Evolutionary conservation across 2,113 vertebrate genomes (phyloP).

Genomic region (Manacus vitellinus): DNA sequence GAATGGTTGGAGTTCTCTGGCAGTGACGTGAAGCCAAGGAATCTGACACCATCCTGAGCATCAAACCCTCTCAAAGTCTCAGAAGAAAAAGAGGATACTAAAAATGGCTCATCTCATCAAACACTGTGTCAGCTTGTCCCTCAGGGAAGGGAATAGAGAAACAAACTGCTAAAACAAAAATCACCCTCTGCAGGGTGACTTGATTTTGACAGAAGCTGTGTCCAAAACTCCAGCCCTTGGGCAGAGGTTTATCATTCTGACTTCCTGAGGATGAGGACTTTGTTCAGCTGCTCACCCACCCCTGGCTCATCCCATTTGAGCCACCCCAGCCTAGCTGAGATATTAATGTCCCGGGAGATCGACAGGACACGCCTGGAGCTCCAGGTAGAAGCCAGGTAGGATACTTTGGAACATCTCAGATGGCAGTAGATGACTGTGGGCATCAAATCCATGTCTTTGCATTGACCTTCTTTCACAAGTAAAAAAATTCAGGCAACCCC

Average conservation of each 20-base stretch:
- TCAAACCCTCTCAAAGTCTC: not conserved
- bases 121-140: not conserved
- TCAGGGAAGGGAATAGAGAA: not conserved
- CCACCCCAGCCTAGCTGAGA: not conserved
- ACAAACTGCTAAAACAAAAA: not conserved
- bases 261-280: not conserved
- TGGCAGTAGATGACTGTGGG: not conserved
- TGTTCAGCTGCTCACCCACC: not conserved
- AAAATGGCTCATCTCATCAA: not conserved
- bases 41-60: not conserved
- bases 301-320: not conserved
- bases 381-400: not conserved
- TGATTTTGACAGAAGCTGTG: not conserved
- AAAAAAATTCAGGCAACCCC: not conserved
- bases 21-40: not conserved
- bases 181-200: not conserved
- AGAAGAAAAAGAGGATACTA: not conserved
- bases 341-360: fast-evolving
- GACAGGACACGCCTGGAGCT: not conserved
- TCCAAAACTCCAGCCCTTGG: not conserved
- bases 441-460: not conserved
- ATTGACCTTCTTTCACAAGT: not conserved
- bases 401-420: not conserved
- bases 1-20: not conserved
- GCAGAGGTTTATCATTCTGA: not conserved